phyloP scores from a whole-genome alignment of 2,797 vertebrate species.

The Syndactyla subalaris region DNA sequence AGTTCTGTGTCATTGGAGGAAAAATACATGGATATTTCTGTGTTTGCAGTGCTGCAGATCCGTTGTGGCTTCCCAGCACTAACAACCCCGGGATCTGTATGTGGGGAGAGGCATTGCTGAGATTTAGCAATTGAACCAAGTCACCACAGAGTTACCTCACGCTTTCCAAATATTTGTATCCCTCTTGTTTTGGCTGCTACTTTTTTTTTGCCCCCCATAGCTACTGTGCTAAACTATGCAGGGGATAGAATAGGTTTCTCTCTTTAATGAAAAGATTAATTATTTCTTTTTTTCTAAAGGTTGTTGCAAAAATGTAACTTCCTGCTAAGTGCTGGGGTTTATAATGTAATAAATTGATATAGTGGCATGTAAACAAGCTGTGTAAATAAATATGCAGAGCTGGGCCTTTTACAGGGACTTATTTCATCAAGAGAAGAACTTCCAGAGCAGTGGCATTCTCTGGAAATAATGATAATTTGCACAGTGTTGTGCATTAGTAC shows the following conservation, averaged over 20 bases:
- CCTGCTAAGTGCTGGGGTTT: neutral
- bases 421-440: slow-evolving; percentile 1
- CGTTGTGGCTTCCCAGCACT: neutral
- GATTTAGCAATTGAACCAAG: neutral
- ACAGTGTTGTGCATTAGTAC: neutral
- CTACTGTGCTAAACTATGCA: neutral
- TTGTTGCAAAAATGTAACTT: neutral
- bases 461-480: slow-evolving; percentile 25
- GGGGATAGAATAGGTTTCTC: neutral
- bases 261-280: neutral
- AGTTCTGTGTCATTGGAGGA: neutral
- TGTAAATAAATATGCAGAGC: neutral
- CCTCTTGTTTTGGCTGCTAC: neutral
- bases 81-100: neutral
- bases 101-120: neutral
- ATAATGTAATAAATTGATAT: neutral
- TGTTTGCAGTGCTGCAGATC: neutral
- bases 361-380: slow-evolving; percentile 28
- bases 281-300: neutral
- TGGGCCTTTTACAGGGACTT: neutral
- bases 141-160: neutral
- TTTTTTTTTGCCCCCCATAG: neutral
- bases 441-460: neutral
- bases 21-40: neutral
- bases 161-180: neutral